Evolutionary conservation across 2,888 invertebrate species (phyloP).

Genomic region (Himalopsyche anomala): DNA sequence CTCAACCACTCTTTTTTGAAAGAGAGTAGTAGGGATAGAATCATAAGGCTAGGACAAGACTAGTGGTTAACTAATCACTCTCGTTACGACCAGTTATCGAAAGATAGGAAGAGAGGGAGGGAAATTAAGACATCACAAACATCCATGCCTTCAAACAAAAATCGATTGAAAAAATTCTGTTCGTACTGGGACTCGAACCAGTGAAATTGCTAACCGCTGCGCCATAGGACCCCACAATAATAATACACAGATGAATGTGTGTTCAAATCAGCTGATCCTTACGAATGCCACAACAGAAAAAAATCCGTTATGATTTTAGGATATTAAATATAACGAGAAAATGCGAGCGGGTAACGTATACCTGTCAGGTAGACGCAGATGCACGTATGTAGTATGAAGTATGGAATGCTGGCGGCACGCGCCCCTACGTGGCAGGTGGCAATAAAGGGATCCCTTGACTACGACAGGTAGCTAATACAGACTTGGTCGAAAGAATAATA

Average conservation of each 20-base stretch:
- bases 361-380: slow-evolving; percentile 25
- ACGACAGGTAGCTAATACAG: slow-evolving; percentile 32
- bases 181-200: too few species aligned
- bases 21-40: too few species aligned
- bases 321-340: slow-evolving; percentile 21
- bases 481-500: not conserved
- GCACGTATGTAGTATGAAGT: slow-evolving; percentile 10
- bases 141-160: too few species aligned
- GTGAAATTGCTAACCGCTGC: too few species aligned
- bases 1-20: too few species aligned
- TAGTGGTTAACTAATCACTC: too few species aligned
- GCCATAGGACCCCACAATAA: too few species aligned
- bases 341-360: not conserved
- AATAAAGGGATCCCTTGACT: not conserved
- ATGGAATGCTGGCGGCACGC: slow-evolving; percentile 30
- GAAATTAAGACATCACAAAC: too few species aligned
- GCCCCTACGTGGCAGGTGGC: slow-evolving; percentile 32
- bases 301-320: slow-evolving; percentile 19
- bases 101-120: too few species aligned
- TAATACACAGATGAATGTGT: not conserved
- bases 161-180: too few species aligned
- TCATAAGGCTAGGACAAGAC: too few species aligned
- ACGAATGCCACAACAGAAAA: not conserved
- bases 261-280: not conserved
- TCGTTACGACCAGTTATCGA: too few species aligned